phyloP scores from a whole-genome alignment of 2,888 invertebrate genomes.

The Lepidocyrtinus sp. region DNA sequence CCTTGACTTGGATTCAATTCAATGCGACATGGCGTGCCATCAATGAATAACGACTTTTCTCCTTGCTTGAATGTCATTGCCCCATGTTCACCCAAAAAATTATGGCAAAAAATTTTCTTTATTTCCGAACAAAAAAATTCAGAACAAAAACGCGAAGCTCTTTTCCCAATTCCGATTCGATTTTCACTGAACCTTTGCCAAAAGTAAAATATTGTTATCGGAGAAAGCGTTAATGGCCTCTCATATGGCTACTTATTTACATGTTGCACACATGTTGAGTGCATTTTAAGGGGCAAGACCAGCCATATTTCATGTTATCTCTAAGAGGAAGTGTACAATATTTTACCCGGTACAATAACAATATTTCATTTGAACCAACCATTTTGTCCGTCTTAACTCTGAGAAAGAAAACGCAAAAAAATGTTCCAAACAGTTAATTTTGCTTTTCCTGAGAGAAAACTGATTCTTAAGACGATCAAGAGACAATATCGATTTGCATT shows the following conservation, averaged over 20 bases:
- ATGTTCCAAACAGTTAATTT: neutral
- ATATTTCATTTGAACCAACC: neutral
- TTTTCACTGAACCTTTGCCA: neutral
- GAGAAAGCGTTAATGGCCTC: neutral
- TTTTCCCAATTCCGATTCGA: too few species aligned
- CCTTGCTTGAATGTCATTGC: neutral
- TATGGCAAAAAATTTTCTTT: neutral
- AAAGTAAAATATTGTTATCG: neutral
- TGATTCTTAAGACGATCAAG: neutral
- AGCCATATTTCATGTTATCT: too few species aligned
- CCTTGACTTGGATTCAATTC: too few species aligned
- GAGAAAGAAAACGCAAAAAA: neutral
- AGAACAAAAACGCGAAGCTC: too few species aligned
- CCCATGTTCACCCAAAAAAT: neutral
- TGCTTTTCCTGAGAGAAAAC: too few species aligned
- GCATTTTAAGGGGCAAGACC: neutral
- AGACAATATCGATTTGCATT: neutral
- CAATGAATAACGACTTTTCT: neutral
- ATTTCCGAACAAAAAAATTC: too few species aligned
- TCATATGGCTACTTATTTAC: neutral
- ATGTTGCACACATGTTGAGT: neutral
- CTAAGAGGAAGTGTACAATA: too few species aligned
- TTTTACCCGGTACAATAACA: neutral
- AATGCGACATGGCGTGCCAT: too few species aligned
- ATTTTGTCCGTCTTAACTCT: neutral